Evolutionary conservation across 2,113 vertebrate species (phyloP), one percentile per base, ranked within the genome.

Genomic region (Passer domesticus): DNA sequence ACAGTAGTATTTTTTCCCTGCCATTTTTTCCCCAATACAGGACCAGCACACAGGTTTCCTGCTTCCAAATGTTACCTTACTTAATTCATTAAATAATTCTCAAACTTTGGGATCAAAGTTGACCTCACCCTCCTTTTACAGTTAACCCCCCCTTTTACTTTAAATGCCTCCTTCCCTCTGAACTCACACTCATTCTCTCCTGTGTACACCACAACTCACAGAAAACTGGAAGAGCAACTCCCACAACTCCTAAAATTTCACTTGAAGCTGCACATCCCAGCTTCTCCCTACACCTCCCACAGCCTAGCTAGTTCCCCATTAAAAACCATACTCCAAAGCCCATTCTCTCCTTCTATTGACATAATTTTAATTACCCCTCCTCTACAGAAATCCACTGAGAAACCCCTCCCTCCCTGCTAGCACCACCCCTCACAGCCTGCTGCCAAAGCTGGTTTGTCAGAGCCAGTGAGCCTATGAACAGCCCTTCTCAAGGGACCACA

Each of bases 401-500:
- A 43, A 43, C 31, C 50, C 19, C 27, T 46, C 52, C 24, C 66
- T 16, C 49, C 17, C n/a, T 39, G 24, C 24, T 21, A 52, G 53
- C n/a, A 43, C 11, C 66, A 14, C 19, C 59, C 47, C n/a, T 50
- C 33, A 24, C 24, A 63, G 53, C 58, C 63, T 55, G 43, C 33
- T 83, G 52, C 67, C 19, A 72, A 11, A 6, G 39, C 19, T 37
- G 28, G 28, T 73, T 53, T 87, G 28, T 28, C 67, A 85, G 37
- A 58, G 37, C 15, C 33, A 60, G 46, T 5, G 31, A 56, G 46
- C 7, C 75, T 2, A 2, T 1, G 12, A 33, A 21, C 21, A 60
- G 66, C 22, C 24, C n/a, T 59, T 46, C 62, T 41, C 22, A 0
- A 8, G 41, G 58, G 72, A 50, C 44, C 0, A 0, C 24, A 75